Evolutionary conservation across 2,888 invertebrate species (phyloP).

Genomic region (Selenia dentaria): DNA sequence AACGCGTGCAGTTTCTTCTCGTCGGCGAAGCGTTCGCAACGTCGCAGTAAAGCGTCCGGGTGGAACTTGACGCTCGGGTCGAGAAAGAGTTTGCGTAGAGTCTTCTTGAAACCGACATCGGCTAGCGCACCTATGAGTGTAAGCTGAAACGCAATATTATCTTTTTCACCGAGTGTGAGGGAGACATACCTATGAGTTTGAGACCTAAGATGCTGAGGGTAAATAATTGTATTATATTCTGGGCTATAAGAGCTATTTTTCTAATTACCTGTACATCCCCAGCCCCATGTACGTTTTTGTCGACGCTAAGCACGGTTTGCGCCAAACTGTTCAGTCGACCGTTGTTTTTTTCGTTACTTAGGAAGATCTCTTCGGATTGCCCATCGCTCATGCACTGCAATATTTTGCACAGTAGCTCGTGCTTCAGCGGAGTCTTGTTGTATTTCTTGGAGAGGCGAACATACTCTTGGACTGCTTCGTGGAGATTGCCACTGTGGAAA

Average conservation of each 20-base stretch:
- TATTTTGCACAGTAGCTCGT: constrained; percentile 82
- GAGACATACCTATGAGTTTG: too few species aligned
- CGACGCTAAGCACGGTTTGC: constrained; percentile 55
- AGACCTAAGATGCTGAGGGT: too few species aligned
- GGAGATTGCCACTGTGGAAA: constrained; percentile 73
- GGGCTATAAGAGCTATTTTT: not conserved
- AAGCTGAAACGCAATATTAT: constrained; percentile 54
- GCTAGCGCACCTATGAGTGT: constrained; percentile 80
- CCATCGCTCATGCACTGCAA: constrained; percentile 60
- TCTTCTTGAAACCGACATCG: constrained; percentile 79
- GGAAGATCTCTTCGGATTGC: constrained; percentile 57
- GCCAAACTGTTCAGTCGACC: constrained; percentile 55
- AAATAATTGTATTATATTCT: too few species aligned
- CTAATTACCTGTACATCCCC: constrained; percentile 66
- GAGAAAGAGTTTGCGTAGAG: constrained; percentile 73
- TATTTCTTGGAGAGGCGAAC: constrained; percentile 73
- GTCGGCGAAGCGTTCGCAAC: constrained; percentile 76
- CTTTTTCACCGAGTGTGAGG: too few species aligned
- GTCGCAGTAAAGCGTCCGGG: constrained; percentile 75
- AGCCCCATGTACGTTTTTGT: constrained; percentile 64
- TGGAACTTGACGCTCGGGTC: constrained; percentile 83
- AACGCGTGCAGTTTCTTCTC: constrained; percentile 64
- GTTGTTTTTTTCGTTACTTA: constrained; percentile 54
- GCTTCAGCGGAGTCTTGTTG: constrained; percentile 86
- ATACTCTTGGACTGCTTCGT: constrained; percentile 84